phyloP scores from a whole-genome alignment of 2,888 invertebrate genomes.

The Idaea aversata region DNA sequence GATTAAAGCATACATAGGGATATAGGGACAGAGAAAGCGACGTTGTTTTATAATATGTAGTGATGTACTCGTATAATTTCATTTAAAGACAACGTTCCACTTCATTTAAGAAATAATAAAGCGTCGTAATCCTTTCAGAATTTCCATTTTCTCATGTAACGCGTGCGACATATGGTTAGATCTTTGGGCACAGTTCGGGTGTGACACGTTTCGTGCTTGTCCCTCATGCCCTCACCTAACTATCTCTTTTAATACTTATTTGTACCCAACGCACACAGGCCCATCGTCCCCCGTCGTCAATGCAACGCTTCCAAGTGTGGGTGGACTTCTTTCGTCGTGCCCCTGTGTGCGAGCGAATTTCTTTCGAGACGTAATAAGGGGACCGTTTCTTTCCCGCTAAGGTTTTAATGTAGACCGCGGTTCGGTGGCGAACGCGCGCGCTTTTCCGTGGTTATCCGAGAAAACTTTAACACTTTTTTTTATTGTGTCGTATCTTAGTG shows the following conservation, averaged over 20 bases:
- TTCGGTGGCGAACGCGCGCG: slow-evolving; percentile 78
- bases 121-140: slow-evolving; percentile 33
- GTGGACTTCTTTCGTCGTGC: slow-evolving; percentile 72
- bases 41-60: no score
- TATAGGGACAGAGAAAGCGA: no score
- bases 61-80: neutral
- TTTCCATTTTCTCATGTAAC: slow-evolving; percentile 34
- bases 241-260: slow-evolving; percentile 80
- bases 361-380: slow-evolving; percentile 81
- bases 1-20: no score
- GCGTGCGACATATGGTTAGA: slow-evolving; percentile 46
- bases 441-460: slow-evolving; percentile 66
- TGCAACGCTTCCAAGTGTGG: slow-evolving; percentile 57
- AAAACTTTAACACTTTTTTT: slow-evolving; percentile 54
- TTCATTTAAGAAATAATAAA: neutral
- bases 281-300: slow-evolving; percentile 53
- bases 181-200: no score
- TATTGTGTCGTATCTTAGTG: slow-evolving; percentile 18
- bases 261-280: slow-evolving; percentile 66
- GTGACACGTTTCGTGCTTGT: slow-evolving; percentile 54
- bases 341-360: slow-evolving; percentile 76
- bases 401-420: slow-evolving; percentile 81
- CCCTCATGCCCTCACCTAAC: slow-evolving; percentile 70
- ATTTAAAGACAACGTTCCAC: neutral
- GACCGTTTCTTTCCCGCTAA: slow-evolving; percentile 80